Conservation (phyloP, 2,888 invertebrate species). For the Dendrolimus houi region DNA sequence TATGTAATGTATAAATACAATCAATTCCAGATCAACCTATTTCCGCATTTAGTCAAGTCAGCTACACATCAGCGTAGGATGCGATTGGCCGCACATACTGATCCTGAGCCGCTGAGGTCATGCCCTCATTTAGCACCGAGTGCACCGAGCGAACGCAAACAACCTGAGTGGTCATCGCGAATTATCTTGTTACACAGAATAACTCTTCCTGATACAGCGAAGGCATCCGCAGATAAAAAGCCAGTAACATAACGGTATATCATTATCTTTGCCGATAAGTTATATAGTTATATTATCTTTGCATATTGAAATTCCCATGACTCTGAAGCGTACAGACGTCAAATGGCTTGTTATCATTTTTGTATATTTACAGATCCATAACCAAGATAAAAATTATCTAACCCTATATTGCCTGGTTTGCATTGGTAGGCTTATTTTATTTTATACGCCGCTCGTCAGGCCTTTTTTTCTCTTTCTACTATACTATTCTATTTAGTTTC, state of each 20-base stretch:
- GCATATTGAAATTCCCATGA: neutral
- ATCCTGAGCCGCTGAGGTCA: slow-evolving; percentile 13
- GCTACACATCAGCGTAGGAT: neutral
- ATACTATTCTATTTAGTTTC: no score
- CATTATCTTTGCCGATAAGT: neutral
- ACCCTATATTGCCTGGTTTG: no score
- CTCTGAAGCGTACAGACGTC: neutral
- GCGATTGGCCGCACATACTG: slow-evolving; percentile 5
- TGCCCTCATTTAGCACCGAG: slow-evolving; percentile 12
- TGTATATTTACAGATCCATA: no score
- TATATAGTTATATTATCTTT: neutral
- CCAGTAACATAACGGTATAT: neutral
- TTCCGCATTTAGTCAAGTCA: neutral
- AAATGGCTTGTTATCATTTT: no score
- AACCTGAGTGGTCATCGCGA: slow-evolving; percentile 7
- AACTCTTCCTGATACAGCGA: slow-evolving; percentile 18
- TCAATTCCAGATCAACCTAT: neutral
- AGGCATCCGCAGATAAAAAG: neutral
- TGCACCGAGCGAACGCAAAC: slow-evolving; percentile 13
- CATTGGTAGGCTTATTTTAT: no score
- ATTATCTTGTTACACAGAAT: slow-evolving; percentile 22
- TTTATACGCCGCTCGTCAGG: no score
- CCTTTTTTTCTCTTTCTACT: no score
- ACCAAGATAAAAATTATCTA: no score
- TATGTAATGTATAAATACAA: no score